phyloP scores from a whole-genome alignment of 2,113 vertebrate genomes.

The Carassius carassius region DNA sequence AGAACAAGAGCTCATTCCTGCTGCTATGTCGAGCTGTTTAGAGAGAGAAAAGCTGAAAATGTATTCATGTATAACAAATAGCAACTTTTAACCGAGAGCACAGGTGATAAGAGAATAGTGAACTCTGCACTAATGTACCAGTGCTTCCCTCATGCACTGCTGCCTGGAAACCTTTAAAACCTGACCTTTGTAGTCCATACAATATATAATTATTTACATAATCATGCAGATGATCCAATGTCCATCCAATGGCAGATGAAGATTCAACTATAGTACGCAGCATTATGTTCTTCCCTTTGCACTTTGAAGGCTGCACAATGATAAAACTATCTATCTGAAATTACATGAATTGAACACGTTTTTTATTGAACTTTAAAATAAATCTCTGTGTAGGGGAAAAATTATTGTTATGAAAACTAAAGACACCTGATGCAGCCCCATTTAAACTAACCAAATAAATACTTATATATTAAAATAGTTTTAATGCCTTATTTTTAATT shows the following conservation, averaged over 20 bases:
- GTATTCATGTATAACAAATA: background rate
- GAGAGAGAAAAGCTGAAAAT: background rate
- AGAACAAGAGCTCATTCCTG: background rate
- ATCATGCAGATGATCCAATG: background rate
- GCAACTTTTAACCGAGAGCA: background rate
- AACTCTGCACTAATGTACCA: background rate
- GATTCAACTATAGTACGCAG: too few species aligned
- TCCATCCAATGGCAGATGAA: background rate
- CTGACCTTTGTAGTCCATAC: slow-evolving; percentile 6
- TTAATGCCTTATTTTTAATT: too few species aligned
- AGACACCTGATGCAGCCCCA: too few species aligned
- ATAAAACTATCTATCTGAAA: too few species aligned
- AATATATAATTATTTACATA: background rate
- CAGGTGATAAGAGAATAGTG: background rate
- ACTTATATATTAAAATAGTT: too few species aligned
- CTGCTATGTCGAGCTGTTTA: background rate
- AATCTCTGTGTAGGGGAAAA: background rate
- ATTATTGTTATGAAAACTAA: too few species aligned
- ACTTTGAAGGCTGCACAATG: too few species aligned
- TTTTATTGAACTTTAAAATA: slow-evolving; percentile 2
- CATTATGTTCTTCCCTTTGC: too few species aligned
- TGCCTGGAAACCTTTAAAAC: background rate
- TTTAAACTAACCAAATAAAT: too few species aligned
- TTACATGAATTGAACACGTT: too few species aligned
- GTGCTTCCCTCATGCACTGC: background rate